phyloP scores from a whole-genome alignment of 2,888 invertebrate genomes.

The Hypomecis punctinalis region DNA sequence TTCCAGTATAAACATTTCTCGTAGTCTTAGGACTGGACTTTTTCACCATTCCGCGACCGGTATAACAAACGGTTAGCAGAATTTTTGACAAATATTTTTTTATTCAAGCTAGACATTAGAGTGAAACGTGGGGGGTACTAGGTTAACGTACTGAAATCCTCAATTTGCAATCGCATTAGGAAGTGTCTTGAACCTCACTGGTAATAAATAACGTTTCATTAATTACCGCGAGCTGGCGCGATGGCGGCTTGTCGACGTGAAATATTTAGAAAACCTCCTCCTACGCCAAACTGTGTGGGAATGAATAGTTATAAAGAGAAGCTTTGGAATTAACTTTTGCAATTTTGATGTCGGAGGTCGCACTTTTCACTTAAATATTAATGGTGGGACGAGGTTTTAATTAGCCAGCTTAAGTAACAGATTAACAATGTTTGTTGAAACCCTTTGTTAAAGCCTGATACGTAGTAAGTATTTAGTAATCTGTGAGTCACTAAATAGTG shows the following conservation, averaged over 20 bases:
- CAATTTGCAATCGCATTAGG: slow-evolving; percentile 38
- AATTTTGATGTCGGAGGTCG: slow-evolving; percentile 52
- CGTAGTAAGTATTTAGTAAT: slow-evolving; percentile 16
- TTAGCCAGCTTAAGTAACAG: slow-evolving; percentile 20
- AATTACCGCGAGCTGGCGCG: slow-evolving; percentile 58
- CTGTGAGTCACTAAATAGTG: slow-evolving; percentile 7
- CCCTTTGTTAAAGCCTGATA: slow-evolving; percentile 13
- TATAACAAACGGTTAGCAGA: not conserved
- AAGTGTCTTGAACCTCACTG: slow-evolving; percentile 34
- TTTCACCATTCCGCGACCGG: not conserved
- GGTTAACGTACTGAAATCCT: slow-evolving; percentile 25
- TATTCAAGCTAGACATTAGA: not conserved
- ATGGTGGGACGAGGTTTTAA: slow-evolving; percentile 27
- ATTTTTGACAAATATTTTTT: not conserved
- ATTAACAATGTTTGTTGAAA: slow-evolving; percentile 24
- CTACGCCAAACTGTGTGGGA: slow-evolving; percentile 63
- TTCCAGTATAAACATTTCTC: too few species aligned
- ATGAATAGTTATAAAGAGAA: slow-evolving; percentile 52
- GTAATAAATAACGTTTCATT: slow-evolving; percentile 64
- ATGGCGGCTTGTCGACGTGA: slow-evolving; percentile 54
- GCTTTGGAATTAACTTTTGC: slow-evolving; percentile 54
- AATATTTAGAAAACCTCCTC: slow-evolving; percentile 67
- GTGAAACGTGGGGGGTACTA: slow-evolving; percentile 1
- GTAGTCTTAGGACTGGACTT: too few species aligned
- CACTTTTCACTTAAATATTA: slow-evolving; percentile 35